Base-by-base conservation (phyloP, 2,113 vertebrate species). In the Nansenia antarctica region DNA sequence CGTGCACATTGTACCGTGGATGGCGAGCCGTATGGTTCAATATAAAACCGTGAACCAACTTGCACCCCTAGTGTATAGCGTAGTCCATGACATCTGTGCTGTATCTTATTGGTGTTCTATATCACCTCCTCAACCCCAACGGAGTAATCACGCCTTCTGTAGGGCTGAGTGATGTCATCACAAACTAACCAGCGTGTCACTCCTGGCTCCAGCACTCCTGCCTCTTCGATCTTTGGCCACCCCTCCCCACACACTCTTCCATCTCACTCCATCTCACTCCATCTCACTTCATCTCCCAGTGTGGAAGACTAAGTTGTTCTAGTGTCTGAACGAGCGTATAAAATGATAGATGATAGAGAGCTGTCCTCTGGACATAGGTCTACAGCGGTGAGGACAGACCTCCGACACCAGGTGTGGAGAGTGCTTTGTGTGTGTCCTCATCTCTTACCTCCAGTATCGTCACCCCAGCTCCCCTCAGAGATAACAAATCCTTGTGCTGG, bases 111-210 rank as follows among this genome's bases (percentile, higher is more conserved):
- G n/a, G n/a, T n/a, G n/a, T n/a, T n/a, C n/a, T n/a, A n/a, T n/a
- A n/a, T n/a, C n/a, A n/a, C n/a, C n/a, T n/a, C n/a, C n/a, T n/a
- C n/a, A n/a, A n/a, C n/a, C n/a, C n/a, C n/a, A n/a, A n/a, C n/a
- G n/a, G n/a, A n/a, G n/a, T n/a, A n/a, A n/a, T n/a, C n/a, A n/a
- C n/a, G n/a, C n/a, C n/a, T n/a, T n/a, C n/a, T n/a, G n/a, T n/a
- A n/a, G n/a, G n/a, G n/a, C n/a, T 74, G 70, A 74, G 18, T 77
- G 72, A 71, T 72, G 62, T 53, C 77, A 83, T 80, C 71, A 72
- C 60, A 67, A 69, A 70, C 27, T 18, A 49, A 63, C 69, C 39
- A 78, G 4, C 42, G 9, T 20, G n/a, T 34, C 29, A n/a, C 15
- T 69, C 58, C 24, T 24, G 9, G 15, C 65, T 42, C 37, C 31